Percentiles rank a stretch among this genome's conserved stretches.
phyloP scores from a whole-genome alignment of 1,140 invertebrate species.

The Sycophila sp. region DNA sequence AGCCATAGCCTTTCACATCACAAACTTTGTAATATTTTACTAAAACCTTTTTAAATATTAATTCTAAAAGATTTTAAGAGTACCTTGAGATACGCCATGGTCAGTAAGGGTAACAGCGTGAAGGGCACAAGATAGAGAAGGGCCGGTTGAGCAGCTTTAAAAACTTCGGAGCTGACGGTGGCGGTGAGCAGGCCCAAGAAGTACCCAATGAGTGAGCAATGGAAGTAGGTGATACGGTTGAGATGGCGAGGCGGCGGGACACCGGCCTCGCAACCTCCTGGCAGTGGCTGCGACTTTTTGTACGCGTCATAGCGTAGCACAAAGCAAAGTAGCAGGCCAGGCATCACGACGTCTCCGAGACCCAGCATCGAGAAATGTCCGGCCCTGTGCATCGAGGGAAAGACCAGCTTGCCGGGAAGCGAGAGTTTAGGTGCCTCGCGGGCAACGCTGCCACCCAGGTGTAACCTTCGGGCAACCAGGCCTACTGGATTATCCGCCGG shows the following conservation, averaged over 20 bases:
- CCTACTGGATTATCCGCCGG: constrained; percentile 97
- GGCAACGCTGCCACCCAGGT: constrained; percentile 82
- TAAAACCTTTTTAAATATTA: no score
- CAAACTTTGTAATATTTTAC: no score
- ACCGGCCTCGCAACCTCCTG: constrained; percentile 77
- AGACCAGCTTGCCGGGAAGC: constrained; percentile 95
- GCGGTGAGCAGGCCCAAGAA: constrained; percentile 96
- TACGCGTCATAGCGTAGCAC: constrained; percentile 96
- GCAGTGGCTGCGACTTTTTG: constrained; percentile 86
- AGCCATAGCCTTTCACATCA: no score
- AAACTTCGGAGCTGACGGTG: constrained; percentile 96
- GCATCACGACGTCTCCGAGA: constrained; percentile 97
- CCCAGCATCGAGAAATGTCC: constrained; percentile 98
- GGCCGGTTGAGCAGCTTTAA: constrained; percentile 97
- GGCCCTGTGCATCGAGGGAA: constrained; percentile 94
- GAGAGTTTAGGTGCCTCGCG: constrained; percentile 93
- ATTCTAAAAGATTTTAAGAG: constrained; percentile 33
- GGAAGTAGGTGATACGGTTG: constrained; percentile 86
- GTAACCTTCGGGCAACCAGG: constrained; percentile 89
- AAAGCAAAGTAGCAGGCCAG: constrained; percentile 95
- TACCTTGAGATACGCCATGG: constrained; percentile 98
- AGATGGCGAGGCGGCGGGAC: constrained; percentile 80
- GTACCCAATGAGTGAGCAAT: constrained; percentile 97
- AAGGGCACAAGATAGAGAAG: constrained; percentile 97
- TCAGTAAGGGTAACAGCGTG: constrained; percentile 92